Percentiles rank a stretch among this genome's conserved stretches.
These are phyloP conservation scores for Drosophila navojoa DNA, from an alignment of 1,140 invertebrate genomes.

Conservation along the genomic window DNA sequence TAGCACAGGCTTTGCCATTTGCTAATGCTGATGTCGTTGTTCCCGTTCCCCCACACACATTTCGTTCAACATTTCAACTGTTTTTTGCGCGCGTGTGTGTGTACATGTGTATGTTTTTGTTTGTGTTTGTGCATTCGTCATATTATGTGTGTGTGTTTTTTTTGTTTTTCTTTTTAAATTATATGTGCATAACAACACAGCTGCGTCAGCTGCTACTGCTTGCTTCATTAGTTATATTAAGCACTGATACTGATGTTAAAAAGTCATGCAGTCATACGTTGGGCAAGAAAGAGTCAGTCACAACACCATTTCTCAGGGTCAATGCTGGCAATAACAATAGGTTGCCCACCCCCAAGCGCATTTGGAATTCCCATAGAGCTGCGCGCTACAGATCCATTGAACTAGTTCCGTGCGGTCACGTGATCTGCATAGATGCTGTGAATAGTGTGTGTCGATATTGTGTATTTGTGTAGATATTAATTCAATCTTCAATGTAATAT, in stretches of 20 bases:
- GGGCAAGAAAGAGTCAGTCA: conserved; percentile 39
- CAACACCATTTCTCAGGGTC: conserved; percentile 57
- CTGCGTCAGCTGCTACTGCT: conserved; percentile 28
- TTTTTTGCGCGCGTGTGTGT: conserved; percentile 24
- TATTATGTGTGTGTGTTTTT: conserved; percentile 23
- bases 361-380: conserved; percentile 27
- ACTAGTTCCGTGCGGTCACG: conserved; percentile 30
- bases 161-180: conserved; percentile 11
- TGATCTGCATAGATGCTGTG: conserved; percentile 3
- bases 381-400: conserved; percentile 16
- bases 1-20: conserved; percentile 56
- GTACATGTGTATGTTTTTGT: conserved; percentile 27
- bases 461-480: neutral
- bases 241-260: conserved; percentile 25
- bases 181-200: conserved; percentile 24
- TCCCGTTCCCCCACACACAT: conserved; percentile 74
- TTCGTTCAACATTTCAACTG: conserved; percentile 44
- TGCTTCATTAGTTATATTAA: conserved; percentile 30
- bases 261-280: conserved; percentile 23
- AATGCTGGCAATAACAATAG: conserved; percentile 54
- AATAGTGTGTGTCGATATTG: neutral
- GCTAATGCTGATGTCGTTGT: conserved; percentile 63
- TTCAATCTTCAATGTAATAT: conserved; percentile 9
- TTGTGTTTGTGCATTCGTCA: conserved; percentile 42
- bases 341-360: neutral